Percentiles rank a stretch among this genome's conserved stretches.
phyloP scores from a whole-genome alignment of 2,888 invertebrate genomes.

The Tipula lateralis region DNA sequence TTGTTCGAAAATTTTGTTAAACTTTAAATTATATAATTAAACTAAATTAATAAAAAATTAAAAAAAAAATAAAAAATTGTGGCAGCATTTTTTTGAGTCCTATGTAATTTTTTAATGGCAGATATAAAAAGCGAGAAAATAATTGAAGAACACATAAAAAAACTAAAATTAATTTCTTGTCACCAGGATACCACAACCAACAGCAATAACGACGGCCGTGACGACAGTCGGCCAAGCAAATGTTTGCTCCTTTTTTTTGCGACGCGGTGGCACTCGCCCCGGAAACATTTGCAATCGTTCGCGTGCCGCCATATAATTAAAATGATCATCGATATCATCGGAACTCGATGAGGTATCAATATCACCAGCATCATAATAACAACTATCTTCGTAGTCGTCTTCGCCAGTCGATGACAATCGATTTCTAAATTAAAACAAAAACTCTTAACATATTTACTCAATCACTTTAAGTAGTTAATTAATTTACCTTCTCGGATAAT shows the following conservation, averaged over 20 bases:
- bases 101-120: conserved; percentile 25
- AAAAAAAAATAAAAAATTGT: conserved; percentile 29
- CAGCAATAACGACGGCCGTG: conserved; percentile 48
- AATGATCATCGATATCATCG: conserved; percentile 47
- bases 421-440: conserved; percentile 25
- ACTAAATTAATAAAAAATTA: conserved; percentile 30
- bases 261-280: conserved; percentile 48
- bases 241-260: conserved; percentile 46
- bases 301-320: conserved; percentile 47
- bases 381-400: conserved; percentile 45
- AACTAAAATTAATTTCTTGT: conserved; percentile 40
- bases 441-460: not conserved
- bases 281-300: conserved; percentile 49
- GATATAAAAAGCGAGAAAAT: conserved; percentile 26
- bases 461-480: conserved; percentile 19
- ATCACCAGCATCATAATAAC: conserved; percentile 39
- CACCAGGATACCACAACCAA: conserved; percentile 49
- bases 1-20: conserved; percentile 5
- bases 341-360: conserved; percentile 48
- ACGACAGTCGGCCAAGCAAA: conserved; percentile 50
- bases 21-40: not conserved
- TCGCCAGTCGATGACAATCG: conserved; percentile 48
- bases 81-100: conserved; percentile 7
- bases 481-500: conserved; percentile 47
- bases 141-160: not conserved